Evolutionary conservation across 2,113 vertebrate genomes (phyloP).

Genomic region (Oophaga pumilio): DNA sequence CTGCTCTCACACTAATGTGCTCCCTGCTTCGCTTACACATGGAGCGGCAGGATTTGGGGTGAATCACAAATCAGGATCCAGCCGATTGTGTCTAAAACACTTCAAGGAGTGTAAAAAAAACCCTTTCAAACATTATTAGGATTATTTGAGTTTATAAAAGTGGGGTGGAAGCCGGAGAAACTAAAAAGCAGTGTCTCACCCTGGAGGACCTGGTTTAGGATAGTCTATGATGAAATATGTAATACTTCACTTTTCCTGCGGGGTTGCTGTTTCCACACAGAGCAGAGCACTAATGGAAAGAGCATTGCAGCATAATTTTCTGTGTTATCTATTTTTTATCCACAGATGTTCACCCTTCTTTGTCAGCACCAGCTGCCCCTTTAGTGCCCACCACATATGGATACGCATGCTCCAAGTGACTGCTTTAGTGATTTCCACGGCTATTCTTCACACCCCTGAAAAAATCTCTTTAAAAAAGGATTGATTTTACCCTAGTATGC

Average conservation of each 20-base stretch:
- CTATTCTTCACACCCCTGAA: too few relatives aligned
- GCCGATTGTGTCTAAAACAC: background rate
- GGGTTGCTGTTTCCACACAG: background rate
- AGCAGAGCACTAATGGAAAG: too few relatives aligned
- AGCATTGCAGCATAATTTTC: too few relatives aligned
- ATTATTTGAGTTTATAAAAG: background rate
- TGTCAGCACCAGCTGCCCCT: background rate
- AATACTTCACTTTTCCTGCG: background rate
- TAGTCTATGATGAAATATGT: background rate
- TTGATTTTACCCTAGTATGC: too few relatives aligned
- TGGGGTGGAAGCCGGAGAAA: too few relatives aligned
- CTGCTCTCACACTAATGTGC: background rate
- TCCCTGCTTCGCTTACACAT: background rate
- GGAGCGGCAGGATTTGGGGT: background rate
- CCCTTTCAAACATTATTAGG: background rate
- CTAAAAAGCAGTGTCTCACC: background rate
- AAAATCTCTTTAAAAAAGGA: too few relatives aligned
- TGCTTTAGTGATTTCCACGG: too few relatives aligned
- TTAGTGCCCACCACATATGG: background rate
- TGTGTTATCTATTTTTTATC: too few relatives aligned
- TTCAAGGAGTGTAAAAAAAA: background rate
- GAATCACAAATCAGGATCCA: background rate
- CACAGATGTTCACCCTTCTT: too few relatives aligned
- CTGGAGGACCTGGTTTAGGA: background rate
- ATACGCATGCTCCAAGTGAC: too few relatives aligned